Evolutionary conservation across 1,140 invertebrate species (phyloP).

Genomic region (Halictus rubicundus): DNA sequence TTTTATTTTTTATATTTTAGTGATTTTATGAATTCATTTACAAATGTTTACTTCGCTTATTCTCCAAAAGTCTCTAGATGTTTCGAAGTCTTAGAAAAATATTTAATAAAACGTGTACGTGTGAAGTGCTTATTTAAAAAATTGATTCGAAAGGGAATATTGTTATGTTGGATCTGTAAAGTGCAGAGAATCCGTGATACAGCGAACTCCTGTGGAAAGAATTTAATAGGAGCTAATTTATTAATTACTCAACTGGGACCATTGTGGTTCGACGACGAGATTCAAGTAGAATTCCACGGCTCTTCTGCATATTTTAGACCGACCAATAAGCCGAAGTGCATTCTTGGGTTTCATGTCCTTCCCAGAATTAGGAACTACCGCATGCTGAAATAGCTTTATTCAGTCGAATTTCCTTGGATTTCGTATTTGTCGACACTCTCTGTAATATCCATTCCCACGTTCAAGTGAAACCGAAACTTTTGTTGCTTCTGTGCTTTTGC

Average conservation of each 20-base stretch:
- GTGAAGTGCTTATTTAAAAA: no score
- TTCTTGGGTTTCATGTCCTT: conserved; percentile 1
- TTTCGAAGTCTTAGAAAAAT: no score
- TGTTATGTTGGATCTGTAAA: no score
- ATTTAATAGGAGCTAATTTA: not conserved
- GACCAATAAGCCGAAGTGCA: conserved; percentile 1
- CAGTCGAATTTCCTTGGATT: not conserved
- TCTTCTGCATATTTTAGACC: conserved; percentile 1
- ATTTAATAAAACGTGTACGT: no score
- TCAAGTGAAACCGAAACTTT: not conserved
- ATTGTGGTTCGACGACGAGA: no score
- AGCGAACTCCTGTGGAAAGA: not conserved
- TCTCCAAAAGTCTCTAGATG: no score
- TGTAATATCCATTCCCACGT: not conserved
- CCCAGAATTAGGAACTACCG: not conserved
- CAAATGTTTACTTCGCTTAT: no score
- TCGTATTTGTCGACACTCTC: not conserved
- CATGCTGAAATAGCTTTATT: not conserved
- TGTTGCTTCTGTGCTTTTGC: not conserved
- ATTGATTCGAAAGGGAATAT: no score
- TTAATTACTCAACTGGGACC: not conserved
- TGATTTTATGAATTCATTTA: no score
- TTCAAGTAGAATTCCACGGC: not conserved
- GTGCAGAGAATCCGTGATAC: no score
- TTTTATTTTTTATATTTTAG: no score